Base-by-base conservation (phyloP, 2,888 invertebrate genomes). In the Pammene fasciana region DNA sequence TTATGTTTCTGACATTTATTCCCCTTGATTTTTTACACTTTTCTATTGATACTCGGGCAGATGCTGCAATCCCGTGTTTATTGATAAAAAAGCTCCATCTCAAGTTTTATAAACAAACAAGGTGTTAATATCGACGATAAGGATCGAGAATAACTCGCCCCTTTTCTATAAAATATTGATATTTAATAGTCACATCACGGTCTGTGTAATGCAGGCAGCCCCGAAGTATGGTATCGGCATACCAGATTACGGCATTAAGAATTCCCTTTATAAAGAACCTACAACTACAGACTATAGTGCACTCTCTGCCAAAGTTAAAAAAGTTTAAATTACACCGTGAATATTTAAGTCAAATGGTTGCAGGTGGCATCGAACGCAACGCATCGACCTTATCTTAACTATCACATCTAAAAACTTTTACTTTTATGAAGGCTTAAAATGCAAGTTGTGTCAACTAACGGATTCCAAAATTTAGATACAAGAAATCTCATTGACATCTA, bases 341-440 rank as follows among this genome's bases (percentile, higher is more conserved):
- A n/a, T 5, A 3, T 1, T 70, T 70, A 74, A 71, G 64, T 79
- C 52, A 74, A 82, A 83, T 77, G 80, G 83, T 79, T 87, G 89
- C 92, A 92, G 92, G 92, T 92, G 92, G 84, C 82, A 83, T 84
- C 78, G 76, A 79, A 85, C 82, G 84, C 80, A 84, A 83, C 80
- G 77, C 80, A 26, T 26, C 79, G 76, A 76, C 78, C 83, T 86
- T 90, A 91, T 92, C 91, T 90, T 84, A 26, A 26, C 4, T 86
- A 86, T 89, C 82, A 74, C 81, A 90, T 92, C 90, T 88, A 88
- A 89, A 86, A 86, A 90, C 88, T 91, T 88, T 91, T 92, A 90
- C 89, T 92, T 91, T 91, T 90, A 88, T 86, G 81, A 78, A 74
- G 81, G 77, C 83, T 90, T 89, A 86, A 87, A 88, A 87, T 86